Evolutionary conservation across 1,140 invertebrate species (phyloP), one percentile per base, ranked within the genome.

Genomic region (Platyscapa corneri): DNA sequence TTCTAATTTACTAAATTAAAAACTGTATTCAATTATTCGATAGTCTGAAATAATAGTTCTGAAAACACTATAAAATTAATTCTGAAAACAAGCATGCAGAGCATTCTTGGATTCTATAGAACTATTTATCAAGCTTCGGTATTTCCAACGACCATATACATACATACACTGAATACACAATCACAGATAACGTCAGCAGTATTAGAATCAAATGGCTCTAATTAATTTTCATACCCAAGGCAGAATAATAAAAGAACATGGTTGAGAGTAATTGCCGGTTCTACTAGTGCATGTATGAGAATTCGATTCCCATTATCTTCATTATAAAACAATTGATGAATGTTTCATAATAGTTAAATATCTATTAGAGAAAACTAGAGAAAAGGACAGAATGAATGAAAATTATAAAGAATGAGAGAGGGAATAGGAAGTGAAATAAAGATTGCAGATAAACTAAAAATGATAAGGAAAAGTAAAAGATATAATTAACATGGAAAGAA

Each of bases 221-320:
- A 89, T 90, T 89, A 88, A 87, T 90, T 86, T 89, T 89, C 87
- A 90, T 90, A 32, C 3, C 30, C 12, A 56, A 46, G 30, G 6
- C 12, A 18, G 42, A 30, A 49, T 49, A 18, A 76, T 7, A 76
- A 49, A 76, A 23, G 27, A 49, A 76, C 27, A 37, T 16, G 30
- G 23, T 32, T 8, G 14, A 39, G 70, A 74, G 18, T 10, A 42
- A 23, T 23, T 18, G 27, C 42, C 23, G 0, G n/a, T n/a, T n/a
- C 18, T 70, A 60, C 18, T 70, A 60, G 27, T 27, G 3, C 56
- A 27, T 27, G 14, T 60, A 27, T 60, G 23, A 20, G 3, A 27
- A 5, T 60, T 60, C 7, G 5, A 27, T 23, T 60, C 23, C 0
- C 20, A 60, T 27, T 60, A 10, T 27, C 56, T 27, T 60, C 3